Evolutionary conservation across 2,113 vertebrate species (phyloP), one percentile per base, ranked within the genome.

Genomic region (Python bivittatus): DNA sequence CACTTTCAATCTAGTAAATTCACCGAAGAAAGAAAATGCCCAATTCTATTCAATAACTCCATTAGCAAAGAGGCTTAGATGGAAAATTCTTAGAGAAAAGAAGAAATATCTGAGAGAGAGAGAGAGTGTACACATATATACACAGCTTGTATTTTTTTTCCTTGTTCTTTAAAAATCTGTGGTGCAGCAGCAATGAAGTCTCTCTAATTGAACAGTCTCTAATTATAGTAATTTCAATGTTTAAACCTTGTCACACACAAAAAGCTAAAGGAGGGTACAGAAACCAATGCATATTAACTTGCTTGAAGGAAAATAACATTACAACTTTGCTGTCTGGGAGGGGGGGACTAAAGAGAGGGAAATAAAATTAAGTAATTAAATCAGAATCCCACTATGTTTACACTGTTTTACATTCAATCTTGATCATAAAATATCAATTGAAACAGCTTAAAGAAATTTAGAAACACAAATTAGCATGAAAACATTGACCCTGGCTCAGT

Each of bases 201-300:
- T 72, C 92, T 90, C 88, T 52, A 53, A 94, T 8, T 85, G 86
- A 89, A 58, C 25, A 57, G 64, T 90, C 90, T 54, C 20, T 89
- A 94, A 93, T 92, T 90, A 92, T 93, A 84, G 11, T 85, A 58
- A 95, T 93, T 88, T 54, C 92, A 94, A n/a, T 0, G 89, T 12
- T 38, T 33, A 58, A 68, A 86, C 54, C 92, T 87, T n/a, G 57
- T 52, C 42, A 60, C 86, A 5, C 2, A 60, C 68, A 8, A 11
- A 2, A 1, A 83, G 1, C 56, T 13, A 8, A 53, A 42, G 83
- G 85, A 88, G 56, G 27, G 33, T 84, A 64, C 1, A 64, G 1
- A 1, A 92, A 93, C 13, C 44, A 2, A 29, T 68, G 91, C 93
- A 61, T 79, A 17, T 88, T 54, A 68, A 83, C 79, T 20, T 0